Evolutionary conservation across 1,140 invertebrate genomes (phyloP).

Genomic region (Aphidius gifuensis): DNA sequence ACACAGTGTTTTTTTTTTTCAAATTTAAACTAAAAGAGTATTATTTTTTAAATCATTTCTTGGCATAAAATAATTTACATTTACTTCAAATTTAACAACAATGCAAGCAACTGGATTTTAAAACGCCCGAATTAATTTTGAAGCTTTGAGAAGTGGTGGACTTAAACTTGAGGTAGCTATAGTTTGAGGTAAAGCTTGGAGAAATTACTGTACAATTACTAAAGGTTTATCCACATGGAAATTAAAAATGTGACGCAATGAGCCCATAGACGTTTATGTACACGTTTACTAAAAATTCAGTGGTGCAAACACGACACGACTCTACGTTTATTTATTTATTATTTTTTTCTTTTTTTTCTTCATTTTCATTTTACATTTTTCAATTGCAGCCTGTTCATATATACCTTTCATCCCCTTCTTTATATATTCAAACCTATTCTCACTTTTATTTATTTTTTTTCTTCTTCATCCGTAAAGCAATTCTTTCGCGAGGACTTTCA

Average conservation of each 20-base stretch:
- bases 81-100: constrained; percentile 21
- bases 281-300: constrained; percentile 24
- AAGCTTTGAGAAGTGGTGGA: constrained; percentile 26
- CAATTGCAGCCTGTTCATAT: constrained; percentile 4
- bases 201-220: constrained; percentile 25
- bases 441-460: constrained; percentile 30
- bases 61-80: background rate
- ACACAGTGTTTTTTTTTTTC: constrained; percentile 15
- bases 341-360: constrained; percentile 11
- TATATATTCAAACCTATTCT: constrained; percentile 4
- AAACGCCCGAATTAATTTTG: constrained; percentile 38
- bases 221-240: constrained; percentile 46
- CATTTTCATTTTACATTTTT: constrained; percentile 12
- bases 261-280: constrained; percentile 30
- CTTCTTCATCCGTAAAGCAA: constrained; percentile 11
- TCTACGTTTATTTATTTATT: constrained; percentile 19
- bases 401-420: constrained; percentile 11
- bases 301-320: constrained; percentile 21
- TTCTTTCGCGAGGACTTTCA: constrained; percentile 32
- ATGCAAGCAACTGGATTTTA: constrained; percentile 33
- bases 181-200: background rate
- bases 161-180: constrained; percentile 12
- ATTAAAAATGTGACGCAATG: constrained; percentile 48
- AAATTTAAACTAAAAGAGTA: background rate
- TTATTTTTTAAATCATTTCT: too few relatives aligned